Evolutionary conservation across 2,888 invertebrate species (phyloP), one percentile per base, ranked within the genome.

Genomic region (Tipula unca): DNA sequence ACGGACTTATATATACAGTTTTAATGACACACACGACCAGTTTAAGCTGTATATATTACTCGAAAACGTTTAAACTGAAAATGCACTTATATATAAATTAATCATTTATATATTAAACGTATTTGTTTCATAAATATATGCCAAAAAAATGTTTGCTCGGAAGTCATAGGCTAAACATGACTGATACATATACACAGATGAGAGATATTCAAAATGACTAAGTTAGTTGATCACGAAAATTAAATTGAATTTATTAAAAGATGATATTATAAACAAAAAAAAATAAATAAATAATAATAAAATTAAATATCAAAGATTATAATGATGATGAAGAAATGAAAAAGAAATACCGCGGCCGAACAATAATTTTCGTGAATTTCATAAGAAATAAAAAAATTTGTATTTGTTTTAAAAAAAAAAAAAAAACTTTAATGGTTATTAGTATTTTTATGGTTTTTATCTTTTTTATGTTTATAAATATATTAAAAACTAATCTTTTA

Each of bases 401-500:
- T 69, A 69, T 69, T 69, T 69, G 69, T 69, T 69, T 69, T 69
- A 69, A 3, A 69, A 69, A 69, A 48, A 48, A 42, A 42, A 42
- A 14, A 54, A 54, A 69, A 25, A 13, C 25, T 69, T 69, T 69
- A 69, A 69, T 69, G 69, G 69, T 69, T 69, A 69, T 69, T 69
- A 20, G 69, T 69, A 69, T 69, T 69, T 69, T 69, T 69, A 69
- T 69, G 69, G 69, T 69, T 69, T 69, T 69, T 17, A 48, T 48
- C 8, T 54, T 69, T 69, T 69, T 69, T 69, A 69, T 69, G 69
- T 69, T 69, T 69, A 69, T 69, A 69, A 69, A 69, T 69, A 69
- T 69, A 69, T 69, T 69, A 69, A 69, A 69, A 69, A 69, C 69
- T 69, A 69, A 69, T 69, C 69, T 69, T 69, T 69, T 69, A 69